These are phyloP conservation scores for Macroglossus sobrinus DNA, from an alignment of 2,113 vertebrate genomes.

Conservation along the genomic window DNA sequence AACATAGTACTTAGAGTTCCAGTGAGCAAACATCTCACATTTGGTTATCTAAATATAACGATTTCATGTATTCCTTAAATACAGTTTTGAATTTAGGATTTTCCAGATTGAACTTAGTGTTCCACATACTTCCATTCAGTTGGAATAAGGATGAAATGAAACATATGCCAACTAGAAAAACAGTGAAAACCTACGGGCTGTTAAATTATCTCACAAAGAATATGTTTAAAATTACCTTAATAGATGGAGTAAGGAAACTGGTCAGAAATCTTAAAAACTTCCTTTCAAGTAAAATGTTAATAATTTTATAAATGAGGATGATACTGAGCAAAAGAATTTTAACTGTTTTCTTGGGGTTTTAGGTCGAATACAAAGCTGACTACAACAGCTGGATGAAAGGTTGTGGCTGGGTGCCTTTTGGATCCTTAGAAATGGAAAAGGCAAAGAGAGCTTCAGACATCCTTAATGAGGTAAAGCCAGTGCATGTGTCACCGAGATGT, in stretches of 20 bases:
- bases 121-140: background rate
- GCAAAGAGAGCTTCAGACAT: constrained; percentile 89
- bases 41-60: background rate
- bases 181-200: background rate
- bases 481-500: background rate
- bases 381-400: constrained; percentile 92
- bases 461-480: constrained; percentile 86
- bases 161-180: background rate
- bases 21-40: background rate
- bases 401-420: constrained; percentile 88
- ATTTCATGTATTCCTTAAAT: constrained; percentile 14
- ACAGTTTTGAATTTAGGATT: background rate
- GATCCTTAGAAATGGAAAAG: constrained; percentile 90
- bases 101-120: background rate
- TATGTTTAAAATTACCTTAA: background rate
- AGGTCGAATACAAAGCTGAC: constrained; percentile 93
- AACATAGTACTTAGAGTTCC: background rate
- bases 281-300: background rate
- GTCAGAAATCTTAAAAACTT: background rate
- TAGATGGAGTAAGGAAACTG: background rate
- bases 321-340: background rate
- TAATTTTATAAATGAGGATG: background rate
- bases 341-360: constrained; percentile 32
- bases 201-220: background rate
- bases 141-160: background rate